These are phyloP conservation scores for Anneissia japonica DNA, from an alignment of 35 echinoderm and acorn worm genomes.

Conservation along the genomic window DNA sequence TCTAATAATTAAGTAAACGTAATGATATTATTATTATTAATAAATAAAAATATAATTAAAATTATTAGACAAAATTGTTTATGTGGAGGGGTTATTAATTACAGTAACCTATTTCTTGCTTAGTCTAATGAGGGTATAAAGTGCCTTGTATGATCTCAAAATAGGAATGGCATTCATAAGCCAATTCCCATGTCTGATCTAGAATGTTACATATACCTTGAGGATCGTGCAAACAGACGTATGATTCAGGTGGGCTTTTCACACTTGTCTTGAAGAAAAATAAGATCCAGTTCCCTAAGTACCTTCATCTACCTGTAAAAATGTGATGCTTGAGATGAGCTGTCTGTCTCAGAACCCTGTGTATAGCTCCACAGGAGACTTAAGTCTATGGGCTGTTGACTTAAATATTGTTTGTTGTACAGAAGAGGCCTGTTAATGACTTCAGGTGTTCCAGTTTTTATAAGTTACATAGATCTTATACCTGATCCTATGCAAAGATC, in stretches of 20 bases:
- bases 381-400: neutral
- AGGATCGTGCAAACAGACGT: neutral
- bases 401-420: neutral
- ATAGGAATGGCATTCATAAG: neutral
- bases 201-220: neutral
- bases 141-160: too few species aligned
- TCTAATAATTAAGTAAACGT: too few species aligned
- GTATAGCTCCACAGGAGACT: neutral
- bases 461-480: too few species aligned
- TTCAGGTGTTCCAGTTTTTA: too few species aligned
- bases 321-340: neutral
- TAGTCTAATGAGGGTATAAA: too few species aligned
- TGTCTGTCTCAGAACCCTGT: neutral
- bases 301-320: neutral
- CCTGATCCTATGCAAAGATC: too few species aligned
- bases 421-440: too few species aligned
- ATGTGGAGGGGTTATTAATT: too few species aligned
- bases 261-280: neutral
- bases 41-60: too few species aligned
- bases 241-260: neutral
- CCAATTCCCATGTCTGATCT: neutral
- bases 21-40: too few species aligned
- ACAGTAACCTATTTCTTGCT: too few species aligned
- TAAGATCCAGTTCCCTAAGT: neutral
- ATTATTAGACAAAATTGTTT: too few species aligned